Conservation (phyloP, 1,140 invertebrate genomes). For the Meloidogyne hapla region DNA sequence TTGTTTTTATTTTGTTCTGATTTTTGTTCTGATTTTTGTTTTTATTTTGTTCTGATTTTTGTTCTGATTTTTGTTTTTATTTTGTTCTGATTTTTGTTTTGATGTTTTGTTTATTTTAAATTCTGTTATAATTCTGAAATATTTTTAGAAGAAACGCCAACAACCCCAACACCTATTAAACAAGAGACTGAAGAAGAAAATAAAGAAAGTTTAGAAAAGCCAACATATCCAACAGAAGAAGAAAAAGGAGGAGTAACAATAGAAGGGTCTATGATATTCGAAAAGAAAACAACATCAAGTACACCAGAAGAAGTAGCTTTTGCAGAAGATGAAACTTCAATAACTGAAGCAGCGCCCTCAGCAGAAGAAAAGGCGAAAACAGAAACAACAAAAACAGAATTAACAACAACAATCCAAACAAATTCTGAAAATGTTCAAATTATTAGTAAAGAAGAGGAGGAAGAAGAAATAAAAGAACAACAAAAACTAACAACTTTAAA, state of each 20-base stretch:
- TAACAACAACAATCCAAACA: neutral
- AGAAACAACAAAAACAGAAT: constrained; percentile 6
- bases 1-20: neutral
- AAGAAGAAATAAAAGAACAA: neutral
- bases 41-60: neutral
- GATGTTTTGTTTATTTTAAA: neutral
- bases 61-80: neutral
- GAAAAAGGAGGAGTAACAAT: neutral
- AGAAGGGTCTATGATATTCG: neutral
- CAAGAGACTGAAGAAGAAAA: neutral
- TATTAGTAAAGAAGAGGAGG: neutral
- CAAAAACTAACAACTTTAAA: neutral
- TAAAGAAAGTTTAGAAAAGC: neutral
- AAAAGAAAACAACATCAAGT: constrained; percentile 12
- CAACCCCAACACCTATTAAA: neutral
- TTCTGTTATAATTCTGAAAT: neutral
- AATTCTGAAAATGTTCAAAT: neutral
- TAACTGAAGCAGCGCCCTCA: neutral
- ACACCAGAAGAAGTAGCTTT: neutral
- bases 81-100: neutral
- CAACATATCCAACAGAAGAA: neutral
- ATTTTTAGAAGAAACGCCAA: neutral
- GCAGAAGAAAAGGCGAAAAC: constrained; percentile 1
- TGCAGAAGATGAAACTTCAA: constrained; percentile 9
- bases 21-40: no score